Percentiles rank a stretch among this genome's conserved stretches.
Conservation (phyloP, 2,888 invertebrate genomes). For the Eulithis testata region DNA sequence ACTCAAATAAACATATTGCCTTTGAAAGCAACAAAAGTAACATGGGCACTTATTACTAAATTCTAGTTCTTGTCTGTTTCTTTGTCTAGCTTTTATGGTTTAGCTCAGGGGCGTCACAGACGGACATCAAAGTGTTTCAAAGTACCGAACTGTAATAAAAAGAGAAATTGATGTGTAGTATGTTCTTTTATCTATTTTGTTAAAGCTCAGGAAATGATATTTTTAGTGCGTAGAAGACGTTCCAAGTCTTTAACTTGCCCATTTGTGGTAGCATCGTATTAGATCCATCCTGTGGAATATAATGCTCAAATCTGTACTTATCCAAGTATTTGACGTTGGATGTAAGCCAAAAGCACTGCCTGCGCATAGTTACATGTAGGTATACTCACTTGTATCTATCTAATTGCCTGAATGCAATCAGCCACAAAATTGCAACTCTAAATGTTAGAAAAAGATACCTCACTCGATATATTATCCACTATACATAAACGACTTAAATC, state of each 20-base stretch:
- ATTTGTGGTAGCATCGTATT: constrained; percentile 3
- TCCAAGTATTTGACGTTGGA: constrained; percentile 26
- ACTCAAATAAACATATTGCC: neutral
- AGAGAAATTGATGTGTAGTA: too few species aligned
- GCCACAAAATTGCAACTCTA: constrained; percentile 16
- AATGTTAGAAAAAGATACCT: neutral
- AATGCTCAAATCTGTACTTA: constrained; percentile 17
- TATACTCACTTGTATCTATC: constrained; percentile 21
- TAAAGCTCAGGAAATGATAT: neutral
- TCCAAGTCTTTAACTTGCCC: neutral
- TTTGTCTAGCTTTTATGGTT: too few species aligned
- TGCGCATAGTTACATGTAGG: constrained; percentile 15
- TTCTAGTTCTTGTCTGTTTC: too few species aligned
- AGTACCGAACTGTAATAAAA: too few species aligned
- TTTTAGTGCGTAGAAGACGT: neutral
- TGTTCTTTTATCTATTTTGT: neutral
- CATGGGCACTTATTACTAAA: too few species aligned
- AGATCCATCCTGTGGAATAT: constrained; percentile 15
- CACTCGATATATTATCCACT: too few species aligned
- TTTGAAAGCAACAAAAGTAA: too few species aligned
- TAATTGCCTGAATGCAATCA: constrained; percentile 24
- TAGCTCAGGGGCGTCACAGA: too few species aligned
- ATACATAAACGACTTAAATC: too few species aligned
- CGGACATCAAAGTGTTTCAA: too few species aligned
- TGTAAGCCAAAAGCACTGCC: constrained; percentile 23